phyloP scores from a whole-genome alignment of 2,888 invertebrate genomes.

The Tryphoninae sp. region DNA sequence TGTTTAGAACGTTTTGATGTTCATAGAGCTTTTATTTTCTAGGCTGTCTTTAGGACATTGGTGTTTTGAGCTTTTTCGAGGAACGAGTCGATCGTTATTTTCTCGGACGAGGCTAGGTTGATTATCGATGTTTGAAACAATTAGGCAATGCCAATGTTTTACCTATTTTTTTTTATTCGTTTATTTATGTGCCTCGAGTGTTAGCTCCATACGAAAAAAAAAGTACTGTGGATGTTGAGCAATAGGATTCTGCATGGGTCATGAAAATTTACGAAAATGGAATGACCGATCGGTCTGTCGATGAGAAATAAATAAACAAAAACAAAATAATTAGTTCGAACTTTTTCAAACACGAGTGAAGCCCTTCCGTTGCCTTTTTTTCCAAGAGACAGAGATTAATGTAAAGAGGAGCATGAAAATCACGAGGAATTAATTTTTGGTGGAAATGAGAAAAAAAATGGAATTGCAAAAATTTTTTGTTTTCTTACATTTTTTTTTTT shows the following conservation, averaged over 20 bases:
- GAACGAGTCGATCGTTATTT: neutral
- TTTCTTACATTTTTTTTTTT: no score
- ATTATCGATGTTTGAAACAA: constrained; percentile 1
- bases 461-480: no score
- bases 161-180: neutral
- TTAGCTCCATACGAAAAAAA: constrained; percentile 15
- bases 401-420: no score
- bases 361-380: neutral
- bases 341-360: neutral
- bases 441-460: neutral
- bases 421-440: neutral
- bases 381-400: no score
- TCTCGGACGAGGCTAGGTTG: neutral
- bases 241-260: constrained; percentile 27
- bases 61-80: constrained; percentile 27
- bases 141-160: constrained; percentile 30
- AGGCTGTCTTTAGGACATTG: constrained; percentile 50
- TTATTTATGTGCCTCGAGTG: constrained; percentile 17
- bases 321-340: neutral
- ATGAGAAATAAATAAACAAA: neutral
- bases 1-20: constrained; percentile 30
- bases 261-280: neutral
- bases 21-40: constrained; percentile 32
- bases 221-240: neutral
- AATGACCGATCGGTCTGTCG: neutral